Evolutionary conservation across 2,797 vertebrate species (phyloP).

Genomic region (Bovichtus diacanthus): DNA sequence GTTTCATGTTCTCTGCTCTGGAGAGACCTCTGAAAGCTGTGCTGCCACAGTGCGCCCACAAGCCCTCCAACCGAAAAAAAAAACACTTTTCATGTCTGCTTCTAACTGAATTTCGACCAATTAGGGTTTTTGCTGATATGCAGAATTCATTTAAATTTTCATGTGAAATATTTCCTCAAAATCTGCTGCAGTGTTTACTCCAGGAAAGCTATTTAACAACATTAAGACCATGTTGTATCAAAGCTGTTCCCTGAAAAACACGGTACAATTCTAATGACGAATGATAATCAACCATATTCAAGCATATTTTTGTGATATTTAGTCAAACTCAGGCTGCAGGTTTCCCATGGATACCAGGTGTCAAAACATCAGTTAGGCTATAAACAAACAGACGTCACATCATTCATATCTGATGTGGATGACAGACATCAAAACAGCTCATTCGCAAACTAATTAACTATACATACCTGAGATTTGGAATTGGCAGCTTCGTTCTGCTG

Average conservation of each 20-base stretch:
- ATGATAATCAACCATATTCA: neutral
- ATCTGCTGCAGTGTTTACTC: neutral
- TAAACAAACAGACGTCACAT: constrained; percentile 40
- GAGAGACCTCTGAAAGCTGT: constrained; percentile 23
- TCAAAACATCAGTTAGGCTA: constrained; percentile 8
- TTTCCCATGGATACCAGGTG: constrained; percentile 29
- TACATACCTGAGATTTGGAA: constrained; percentile 57
- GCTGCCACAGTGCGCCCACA: constrained; percentile 23
- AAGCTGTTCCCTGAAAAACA: constrained; percentile 8
- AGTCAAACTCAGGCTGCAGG: constrained; percentile 3
- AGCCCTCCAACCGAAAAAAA: constrained; percentile 1
- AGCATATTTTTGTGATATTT: neutral
- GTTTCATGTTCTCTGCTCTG: constrained; percentile 35
- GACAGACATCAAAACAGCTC: constrained; percentile 52
- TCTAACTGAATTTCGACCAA: neutral
- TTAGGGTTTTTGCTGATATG: neutral
- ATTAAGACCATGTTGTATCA: constrained; percentile 10
- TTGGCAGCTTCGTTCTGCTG: constrained; percentile 38
- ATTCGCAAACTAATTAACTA: constrained; percentile 72
- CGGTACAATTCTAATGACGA: neutral
- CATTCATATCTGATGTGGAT: constrained; percentile 26
- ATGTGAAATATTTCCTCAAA: constrained; percentile 20
- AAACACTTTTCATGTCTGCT: neutral
- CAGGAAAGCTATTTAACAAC: constrained; percentile 9
- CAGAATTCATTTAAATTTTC: constrained; percentile 16